phyloP scores from a whole-genome alignment of 2,113 vertebrate species.

The Morone saxatilis region DNA sequence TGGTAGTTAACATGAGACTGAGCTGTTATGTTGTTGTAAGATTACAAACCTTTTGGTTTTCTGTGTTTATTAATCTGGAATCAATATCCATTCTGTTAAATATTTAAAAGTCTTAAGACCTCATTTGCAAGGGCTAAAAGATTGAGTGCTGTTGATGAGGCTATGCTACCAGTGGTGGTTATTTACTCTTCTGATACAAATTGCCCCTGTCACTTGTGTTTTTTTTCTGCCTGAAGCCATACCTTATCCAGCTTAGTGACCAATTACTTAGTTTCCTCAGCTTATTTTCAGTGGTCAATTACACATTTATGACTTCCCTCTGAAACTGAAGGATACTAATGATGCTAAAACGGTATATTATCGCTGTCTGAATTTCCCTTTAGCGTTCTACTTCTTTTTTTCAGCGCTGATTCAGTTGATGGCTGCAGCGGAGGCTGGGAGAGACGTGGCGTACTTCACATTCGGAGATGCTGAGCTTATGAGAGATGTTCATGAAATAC shows the following conservation, averaged over 20 bases:
- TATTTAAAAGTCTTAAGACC: slow-evolving; percentile 70
- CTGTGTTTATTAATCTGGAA: slow-evolving; percentile 69
- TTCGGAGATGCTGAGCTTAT: slow-evolving; percentile 94
- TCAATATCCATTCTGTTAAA: slow-evolving; percentile 75
- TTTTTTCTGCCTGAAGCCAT: slow-evolving; percentile 41
- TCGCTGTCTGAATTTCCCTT: slow-evolving; percentile 11
- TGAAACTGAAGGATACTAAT: slow-evolving; percentile 18
- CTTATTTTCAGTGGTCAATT: slow-evolving; percentile 48
- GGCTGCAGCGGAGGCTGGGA: slow-evolving; percentile 92
- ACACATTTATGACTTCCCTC: slow-evolving; percentile 45
- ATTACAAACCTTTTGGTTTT: slow-evolving; percentile 58
- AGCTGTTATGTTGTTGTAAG: slow-evolving; percentile 47
- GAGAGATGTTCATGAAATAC: slow-evolving; percentile 92
- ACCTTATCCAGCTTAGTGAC: slow-evolving; percentile 53
- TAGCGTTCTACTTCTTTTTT: slow-evolving; percentile 18
- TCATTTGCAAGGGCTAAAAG: slow-evolving; percentile 68
- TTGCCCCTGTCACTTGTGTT: slow-evolving; percentile 51
- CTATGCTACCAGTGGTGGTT: slow-evolving; percentile 43
- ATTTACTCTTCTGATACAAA: slow-evolving; percentile 71
- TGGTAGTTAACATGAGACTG: slow-evolving; percentile 44
- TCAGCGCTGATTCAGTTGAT: slow-evolving; percentile 96
- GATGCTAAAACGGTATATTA: background rate
- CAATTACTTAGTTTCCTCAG: slow-evolving; percentile 44
- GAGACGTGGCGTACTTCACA: slow-evolving; percentile 97
- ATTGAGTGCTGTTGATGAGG: slow-evolving; percentile 60